Evolutionary conservation across 2,113 vertebrate species (phyloP), one percentile per base, ranked within the genome.

Genomic region (Azemiops feae): DNA sequence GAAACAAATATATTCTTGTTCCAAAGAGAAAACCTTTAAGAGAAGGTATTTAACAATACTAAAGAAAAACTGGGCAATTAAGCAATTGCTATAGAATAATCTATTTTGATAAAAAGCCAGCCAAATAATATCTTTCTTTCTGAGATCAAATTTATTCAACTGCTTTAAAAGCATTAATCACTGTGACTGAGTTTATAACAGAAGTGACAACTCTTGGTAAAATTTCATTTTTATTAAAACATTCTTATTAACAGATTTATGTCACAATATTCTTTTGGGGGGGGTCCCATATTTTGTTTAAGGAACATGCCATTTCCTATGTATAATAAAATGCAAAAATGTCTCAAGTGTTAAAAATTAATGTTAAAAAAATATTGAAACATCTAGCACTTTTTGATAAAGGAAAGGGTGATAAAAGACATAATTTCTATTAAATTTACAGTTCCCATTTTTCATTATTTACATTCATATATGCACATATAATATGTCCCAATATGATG

Each of bases 111-210:
- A 91, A 0, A 88, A 60, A 54, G 60, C n/a, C 94, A 94, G 34
- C 93, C 91, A 95, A 95, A 92, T 94, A 94, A 95, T 60, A 95
- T 93, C 95, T 91, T 85, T 93, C 89, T 91, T 7, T n/a, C 91
- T 93, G 47, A 92, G 50, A 91, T 22, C 89, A 92, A 88, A 93
- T 74, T 11, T 92, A 95, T 91, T 86, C 94, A 85, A 92, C 87
- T 89, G 20, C 53, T 94, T 95, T 92, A 89, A 39, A 89, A 94
- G 87, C 25, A 90, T 81, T 23, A 90, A 91, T 89, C 34, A 92
- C 16, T 11, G 55, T 7, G 30, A 81, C 57, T 45, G n/a, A 12
- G 90, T 93, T 85, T 91, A 87, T 52, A 50, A 57, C 52, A 81
- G n/a, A 88, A 93, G 47, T 58, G 85, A 92, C 87, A 53, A 23